Evolutionary conservation across 2,797 vertebrate genomes (phyloP), one percentile per base, ranked within the genome.

Genomic region (Lerista edwardsae): DNA sequence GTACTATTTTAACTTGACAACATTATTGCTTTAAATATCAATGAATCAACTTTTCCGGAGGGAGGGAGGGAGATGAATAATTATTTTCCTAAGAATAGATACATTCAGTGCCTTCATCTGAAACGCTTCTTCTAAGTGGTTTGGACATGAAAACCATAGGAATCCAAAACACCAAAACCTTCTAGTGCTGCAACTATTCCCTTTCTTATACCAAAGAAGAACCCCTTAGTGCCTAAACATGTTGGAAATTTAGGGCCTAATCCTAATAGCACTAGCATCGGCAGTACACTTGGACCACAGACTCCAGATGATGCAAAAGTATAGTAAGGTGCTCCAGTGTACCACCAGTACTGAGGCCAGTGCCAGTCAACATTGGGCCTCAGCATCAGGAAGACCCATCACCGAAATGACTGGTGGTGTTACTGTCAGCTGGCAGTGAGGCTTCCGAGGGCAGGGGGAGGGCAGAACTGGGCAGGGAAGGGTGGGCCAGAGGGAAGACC

Each of bases 211-310:
- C 9, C 34, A 34, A 80, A 51, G 2, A 12, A 74, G 62, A 39
- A 74, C 17, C 65, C 29, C 85, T 88, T 34, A 84, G 71, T 4
- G 75, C 25, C n/a, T 69, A 41, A 29, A 75, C 3, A n/a, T 21
- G 14, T 84, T 36, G 84, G 68, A 88, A 89, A 62, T 72, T 51
- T n/a, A n/a, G n/a, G n/a, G n/a, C n/a, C n/a, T n/a, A n/a, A n/a
- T n/a, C n/a, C n/a, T n/a, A n/a, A n/a, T n/a, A n/a, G n/a, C n/a
- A n/a, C n/a, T n/a, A n/a, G n/a, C n/a, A n/a, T n/a, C n/a, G n/a
- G n/a, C n/a, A n/a, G n/a, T n/a, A n/a, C n/a, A n/a, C n/a, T n/a
- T n/a, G n/a, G n/a, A n/a, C n/a, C n/a, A n/a, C n/a, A n/a, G n/a
- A n/a, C n/a, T n/a, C n/a, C n/a, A n/a, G n/a, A n/a, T n/a, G n/a